These are phyloP conservation scores for Porites rus DNA, from an alignment of 92 coral and sea anemone species.

Conservation along the genomic window DNA sequence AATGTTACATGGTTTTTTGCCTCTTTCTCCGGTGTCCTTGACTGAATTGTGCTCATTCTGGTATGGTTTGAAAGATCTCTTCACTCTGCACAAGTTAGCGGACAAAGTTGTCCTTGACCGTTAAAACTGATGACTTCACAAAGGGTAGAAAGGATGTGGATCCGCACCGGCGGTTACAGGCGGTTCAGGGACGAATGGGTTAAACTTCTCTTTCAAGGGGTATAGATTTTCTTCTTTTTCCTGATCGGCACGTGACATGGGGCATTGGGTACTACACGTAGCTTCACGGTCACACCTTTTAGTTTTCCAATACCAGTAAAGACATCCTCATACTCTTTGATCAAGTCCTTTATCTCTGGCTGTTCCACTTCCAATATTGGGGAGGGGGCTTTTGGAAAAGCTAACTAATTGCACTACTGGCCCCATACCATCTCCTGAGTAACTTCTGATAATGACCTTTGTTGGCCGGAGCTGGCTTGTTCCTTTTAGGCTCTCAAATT, in stretches of 20 bases:
- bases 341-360: conserved; percentile 4
- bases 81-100: no score
- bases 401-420: conserved; percentile 24
- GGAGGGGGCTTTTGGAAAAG: not conserved
- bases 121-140: no score
- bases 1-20: no score
- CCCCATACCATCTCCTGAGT: conserved; percentile 33
- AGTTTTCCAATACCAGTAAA: conserved; percentile 34
- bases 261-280: no score
- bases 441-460: conserved; percentile 18
- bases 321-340: conserved; percentile 45
- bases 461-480: conserved; percentile 21
- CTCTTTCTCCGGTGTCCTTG: no score
- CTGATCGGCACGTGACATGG: no score
- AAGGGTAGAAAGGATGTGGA: no score
- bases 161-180: no score
- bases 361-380: conserved; percentile 35
- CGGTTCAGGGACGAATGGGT: no score
- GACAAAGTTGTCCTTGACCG: no score
- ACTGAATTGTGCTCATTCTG: no score
- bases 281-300: not conserved
- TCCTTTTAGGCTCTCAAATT: not conserved
- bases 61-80: no score
- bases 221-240: not conserved
- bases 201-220: conserved; percentile 6